phyloP scores from a whole-genome alignment of 1,140 invertebrate genomes.

The Teleogryllus occipitalis region DNA sequence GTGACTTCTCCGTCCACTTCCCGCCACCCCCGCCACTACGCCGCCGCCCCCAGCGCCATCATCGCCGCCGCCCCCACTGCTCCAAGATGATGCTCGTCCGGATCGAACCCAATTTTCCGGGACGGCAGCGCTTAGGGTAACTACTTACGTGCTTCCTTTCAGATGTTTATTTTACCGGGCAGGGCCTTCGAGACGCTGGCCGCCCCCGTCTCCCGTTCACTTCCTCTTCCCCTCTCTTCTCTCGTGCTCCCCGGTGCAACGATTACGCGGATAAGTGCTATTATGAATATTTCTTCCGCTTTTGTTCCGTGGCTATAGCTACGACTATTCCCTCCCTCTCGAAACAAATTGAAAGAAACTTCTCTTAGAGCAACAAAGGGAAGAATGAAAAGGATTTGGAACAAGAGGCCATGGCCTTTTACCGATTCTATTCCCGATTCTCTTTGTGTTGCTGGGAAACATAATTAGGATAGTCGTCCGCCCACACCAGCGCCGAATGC shows the following conservation, averaged over 20 bases:
- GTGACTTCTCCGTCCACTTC: too few relatives aligned
- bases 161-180: neutral
- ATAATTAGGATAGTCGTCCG: neutral
- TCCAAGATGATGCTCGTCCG: neutral
- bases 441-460: neutral
- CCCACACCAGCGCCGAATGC: neutral
- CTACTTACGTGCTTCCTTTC: neutral
- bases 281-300: neutral
- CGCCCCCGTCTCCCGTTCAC: neutral
- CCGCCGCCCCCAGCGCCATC: too few relatives aligned
- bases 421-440: neutral
- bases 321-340: neutral
- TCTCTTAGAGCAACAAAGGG: neutral
- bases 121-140: slow-evolving; percentile 2
- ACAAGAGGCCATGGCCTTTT: neutral
- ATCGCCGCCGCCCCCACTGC: neutral
- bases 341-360: neutral
- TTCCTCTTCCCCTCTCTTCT: neutral
- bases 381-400: neutral
- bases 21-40: too few relatives aligned
- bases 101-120: slow-evolving; percentile 3
- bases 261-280: neutral
- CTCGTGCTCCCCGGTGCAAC: neutral
- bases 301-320: neutral
- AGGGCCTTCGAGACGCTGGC: neutral